phyloP scores from a whole-genome alignment of 2,888 invertebrate species.

The Trachelus iudaicus region DNA sequence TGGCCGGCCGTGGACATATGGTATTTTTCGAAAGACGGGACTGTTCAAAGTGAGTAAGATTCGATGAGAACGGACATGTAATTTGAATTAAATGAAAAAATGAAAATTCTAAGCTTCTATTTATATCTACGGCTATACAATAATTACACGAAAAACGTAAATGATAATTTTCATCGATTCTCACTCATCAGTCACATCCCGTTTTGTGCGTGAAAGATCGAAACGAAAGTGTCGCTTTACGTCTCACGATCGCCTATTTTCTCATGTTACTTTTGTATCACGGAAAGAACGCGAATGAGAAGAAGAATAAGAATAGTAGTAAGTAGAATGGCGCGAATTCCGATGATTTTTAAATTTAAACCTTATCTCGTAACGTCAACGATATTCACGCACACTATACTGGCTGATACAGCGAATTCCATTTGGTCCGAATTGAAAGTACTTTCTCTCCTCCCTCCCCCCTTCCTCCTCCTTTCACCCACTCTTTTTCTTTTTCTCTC shows the following conservation, averaged over 20 bases:
- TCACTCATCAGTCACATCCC: constrained; percentile 1
- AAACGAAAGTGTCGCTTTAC: background rate
- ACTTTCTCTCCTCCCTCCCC: background rate
- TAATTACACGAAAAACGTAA: constrained; percentile 3
- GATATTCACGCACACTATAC: background rate
- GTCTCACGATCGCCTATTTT: constrained; percentile 11
- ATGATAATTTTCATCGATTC: constrained; percentile 16
- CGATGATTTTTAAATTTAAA: background rate
- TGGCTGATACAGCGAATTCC: background rate
- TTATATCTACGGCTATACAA: constrained; percentile 19
- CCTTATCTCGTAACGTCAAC: background rate
- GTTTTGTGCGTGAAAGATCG: constrained; percentile 4
- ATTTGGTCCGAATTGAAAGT: background rate
- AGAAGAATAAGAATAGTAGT: background rate
- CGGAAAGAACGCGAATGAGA: background rate
- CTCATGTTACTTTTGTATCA: background rate
- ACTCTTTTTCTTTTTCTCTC: background rate
- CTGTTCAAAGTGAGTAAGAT: constrained; percentile 17
- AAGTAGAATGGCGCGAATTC: background rate
- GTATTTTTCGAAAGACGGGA: background rate
- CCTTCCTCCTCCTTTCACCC: background rate
- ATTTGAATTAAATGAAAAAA: background rate
- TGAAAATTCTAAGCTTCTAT: constrained; percentile 8
- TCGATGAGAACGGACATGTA: constrained; percentile 8
- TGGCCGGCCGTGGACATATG: background rate